Evolutionary conservation across 2,888 invertebrate species (phyloP).

Genomic region (Drosophila fulvimacula): DNA sequence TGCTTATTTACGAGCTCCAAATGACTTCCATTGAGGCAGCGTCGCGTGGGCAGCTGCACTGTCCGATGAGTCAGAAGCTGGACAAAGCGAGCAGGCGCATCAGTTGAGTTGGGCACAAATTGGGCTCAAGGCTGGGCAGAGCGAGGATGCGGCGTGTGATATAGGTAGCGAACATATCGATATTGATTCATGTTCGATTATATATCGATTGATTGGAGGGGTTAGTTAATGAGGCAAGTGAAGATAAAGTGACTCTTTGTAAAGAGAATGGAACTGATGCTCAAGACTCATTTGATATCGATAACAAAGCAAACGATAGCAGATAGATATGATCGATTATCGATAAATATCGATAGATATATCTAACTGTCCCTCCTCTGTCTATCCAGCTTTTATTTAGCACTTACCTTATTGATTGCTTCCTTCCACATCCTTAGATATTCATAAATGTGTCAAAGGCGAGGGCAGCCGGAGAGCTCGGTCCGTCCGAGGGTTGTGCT

Average conservation of each 20-base stretch:
- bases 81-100: background rate
- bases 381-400: background rate
- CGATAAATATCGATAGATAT: background rate
- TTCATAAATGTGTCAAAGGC: background rate
- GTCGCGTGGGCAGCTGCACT: conserved; percentile 19
- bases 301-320: background rate
- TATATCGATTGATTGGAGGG: background rate
- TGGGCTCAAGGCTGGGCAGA: background rate
- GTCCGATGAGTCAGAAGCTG: conserved; percentile 43
- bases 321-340: background rate
- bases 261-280: background rate
- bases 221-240: background rate
- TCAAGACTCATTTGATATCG: background rate
- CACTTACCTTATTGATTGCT: background rate
- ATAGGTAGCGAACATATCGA: too few species aligned
- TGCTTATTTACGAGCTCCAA: conserved; percentile 83
- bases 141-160: background rate
- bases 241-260: background rate
- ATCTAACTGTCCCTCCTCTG: background rate
- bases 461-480: background rate
- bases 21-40: conserved; percentile 73
- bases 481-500: conserved; percentile 3
- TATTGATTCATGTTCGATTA: background rate
- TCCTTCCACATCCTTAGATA: background rate
- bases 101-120: background rate